Evolutionary conservation across 2,113 vertebrate species (phyloP), one percentile per base, ranked within the genome.

Genomic region (Bostrychus sinensis): DNA sequence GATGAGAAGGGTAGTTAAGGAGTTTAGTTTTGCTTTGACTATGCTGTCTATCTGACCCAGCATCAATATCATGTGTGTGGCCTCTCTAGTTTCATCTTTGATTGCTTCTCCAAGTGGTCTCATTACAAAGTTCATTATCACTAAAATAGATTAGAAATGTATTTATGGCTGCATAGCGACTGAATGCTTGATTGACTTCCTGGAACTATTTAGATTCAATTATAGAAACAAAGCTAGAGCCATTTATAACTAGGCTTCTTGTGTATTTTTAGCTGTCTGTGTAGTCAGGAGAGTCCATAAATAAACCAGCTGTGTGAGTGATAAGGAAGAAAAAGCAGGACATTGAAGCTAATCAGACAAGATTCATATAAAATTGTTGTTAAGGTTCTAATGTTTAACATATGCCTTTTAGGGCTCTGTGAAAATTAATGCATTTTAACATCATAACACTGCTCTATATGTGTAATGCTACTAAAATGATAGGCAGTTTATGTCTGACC

Each of bases 1-100:
- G 90, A 90, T 89, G 89, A 90, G 85, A 86, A 78, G 85, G 76
- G 87, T 79, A n/a, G 85, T 76, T 71, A 87, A 84, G 85, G 74
- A 78, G 61, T n/a, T 58, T 30, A 12, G 43, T 38, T 65, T 87
- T 86, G 88, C 80, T 90, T 84, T 89, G 89, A 42, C 87, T 91
- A 77, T 71, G 67, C n/a, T 7, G 41, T 36, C 65, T 91, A 89
- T 88, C 86, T 72, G 54, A 25, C 19, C 50, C 65, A 76, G 46
- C 79, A 89, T 87, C 86, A 80, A 50, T 60, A 64, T 42, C 63
- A 54, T 62, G 48, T 89, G 84, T 87, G 86, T 84, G 83, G 86
- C 72, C 71, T 3, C 5, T 50, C 20, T 48, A 25, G 41, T 32
- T 74, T 51, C 55, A 23, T 19, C 70, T 66, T 76, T 60, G 26